These are phyloP conservation scores for Ctenosaura bakeri DNA, from an alignment of 2,797 vertebrate species.

Conservation along the genomic window DNA sequence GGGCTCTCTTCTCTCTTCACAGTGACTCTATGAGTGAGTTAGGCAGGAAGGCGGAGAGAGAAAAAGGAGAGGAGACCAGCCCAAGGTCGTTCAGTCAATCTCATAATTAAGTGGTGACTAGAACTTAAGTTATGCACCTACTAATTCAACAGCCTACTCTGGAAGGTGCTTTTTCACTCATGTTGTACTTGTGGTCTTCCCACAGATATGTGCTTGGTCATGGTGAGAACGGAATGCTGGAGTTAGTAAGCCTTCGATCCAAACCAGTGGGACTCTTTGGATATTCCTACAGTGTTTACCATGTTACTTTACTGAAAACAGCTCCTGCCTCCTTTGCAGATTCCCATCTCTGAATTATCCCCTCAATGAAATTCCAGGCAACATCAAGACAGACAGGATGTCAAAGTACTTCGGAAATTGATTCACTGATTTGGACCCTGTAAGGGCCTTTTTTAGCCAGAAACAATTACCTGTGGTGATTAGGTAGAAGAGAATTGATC, in stretches of 20 bases:
- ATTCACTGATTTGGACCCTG: neutral
- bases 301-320: neutral
- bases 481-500: constrained; percentile 13
- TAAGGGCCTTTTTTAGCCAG: neutral
- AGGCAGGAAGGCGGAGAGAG: too few relatives aligned
- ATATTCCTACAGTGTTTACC: neutral
- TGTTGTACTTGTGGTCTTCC: neutral
- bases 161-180: neutral
- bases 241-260: neutral
- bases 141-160: neutral
- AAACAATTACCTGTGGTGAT: neutral
- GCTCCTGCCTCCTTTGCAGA: too few relatives aligned
- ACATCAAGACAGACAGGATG: neutral
- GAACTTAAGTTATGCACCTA: neutral
- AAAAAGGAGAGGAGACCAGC: too few relatives aligned
- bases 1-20: neutral
- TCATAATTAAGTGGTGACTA: neutral
- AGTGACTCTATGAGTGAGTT: too few relatives aligned
- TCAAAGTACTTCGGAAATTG: neutral
- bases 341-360: too few relatives aligned
- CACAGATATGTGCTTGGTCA: neutral
- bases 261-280: neutral
- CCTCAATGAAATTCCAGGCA: neutral
- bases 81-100: too few relatives aligned
- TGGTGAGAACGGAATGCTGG: neutral